Evolutionary conservation across 1,140 invertebrate species (phyloP), one percentile per base, ranked within the genome.

Genomic region (Plectrocnemia conspersa): DNA sequence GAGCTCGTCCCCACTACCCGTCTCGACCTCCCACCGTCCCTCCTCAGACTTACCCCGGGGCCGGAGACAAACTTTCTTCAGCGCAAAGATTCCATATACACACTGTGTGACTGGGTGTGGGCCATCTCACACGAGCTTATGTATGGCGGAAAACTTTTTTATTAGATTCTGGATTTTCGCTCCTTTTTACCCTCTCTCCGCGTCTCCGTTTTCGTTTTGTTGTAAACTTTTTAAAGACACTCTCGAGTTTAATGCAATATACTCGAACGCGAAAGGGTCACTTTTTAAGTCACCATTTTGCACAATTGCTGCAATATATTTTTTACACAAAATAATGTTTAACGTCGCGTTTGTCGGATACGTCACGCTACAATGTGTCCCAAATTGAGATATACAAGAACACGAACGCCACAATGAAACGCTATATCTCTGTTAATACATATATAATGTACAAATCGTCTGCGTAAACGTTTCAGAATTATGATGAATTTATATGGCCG

Each of bases 121-220:
- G 47, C 47, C 22, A 7, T 50, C n/a, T n/a, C 29, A 38, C 42
- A 45, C 35, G 21, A n/a, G 36, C 32, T 36, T 52, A 40, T 36
- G 48, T 61, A 27, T 49, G 55, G 40, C 21, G 33, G 33, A 56
- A 61, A 61, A 61, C 55, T 61, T 61, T 61, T 61, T 61, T 61
- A 61, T 61, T 61, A 61, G 59, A 61, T 61, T 61, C 59, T 22
- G 52, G 59, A 58, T 58, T 61, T 61, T 61, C 48, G 55, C 54
- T 24, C 57, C 36, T 59, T 15, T 45, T 52, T 27, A 7, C 36
- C 33, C 23, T 40, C 13, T 40, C 21, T 3, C 22, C 15, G 9
- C 22, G 36, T 40, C 36, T 40, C 50, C 24, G 29, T 35, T 61
- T 41, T 61, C 49, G 52, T 42, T 54, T 11, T 49, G 48, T 48